These are phyloP conservation scores for Tipula helvola DNA, from an alignment of 2,888 invertebrate genomes.

Conservation along the genomic window DNA sequence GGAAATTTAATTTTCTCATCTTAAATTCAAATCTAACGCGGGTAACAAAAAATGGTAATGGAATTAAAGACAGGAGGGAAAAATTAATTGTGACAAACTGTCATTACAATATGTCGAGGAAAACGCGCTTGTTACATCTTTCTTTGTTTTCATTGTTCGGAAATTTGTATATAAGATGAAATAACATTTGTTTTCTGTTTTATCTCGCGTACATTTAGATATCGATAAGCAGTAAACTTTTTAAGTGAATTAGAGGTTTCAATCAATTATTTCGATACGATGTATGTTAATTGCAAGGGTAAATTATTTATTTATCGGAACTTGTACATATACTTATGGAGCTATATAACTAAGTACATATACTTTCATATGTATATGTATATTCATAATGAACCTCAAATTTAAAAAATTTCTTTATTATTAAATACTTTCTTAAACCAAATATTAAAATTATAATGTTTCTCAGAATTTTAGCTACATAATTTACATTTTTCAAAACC, in stretches of 20 bases:
- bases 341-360: too few relatives aligned
- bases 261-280: neutral
- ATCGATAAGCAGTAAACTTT: neutral
- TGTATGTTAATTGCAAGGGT: neutral
- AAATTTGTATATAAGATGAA: neutral
- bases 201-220: neutral
- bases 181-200: neutral
- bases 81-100: neutral
- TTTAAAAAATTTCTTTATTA: too few relatives aligned
- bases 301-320: neutral
- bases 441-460: neutral
- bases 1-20: neutral
- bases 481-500: neutral
- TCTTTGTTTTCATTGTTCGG: neutral
- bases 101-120: neutral
- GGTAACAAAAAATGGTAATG: neutral
- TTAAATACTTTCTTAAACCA: too few relatives aligned
- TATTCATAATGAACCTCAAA: too few relatives aligned
- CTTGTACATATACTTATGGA: too few relatives aligned
- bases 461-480: neutral
- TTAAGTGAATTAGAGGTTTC: neutral
- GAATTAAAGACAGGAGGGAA: neutral
- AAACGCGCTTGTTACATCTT: neutral
- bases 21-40: neutral
- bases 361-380: too few relatives aligned